phyloP scores from a whole-genome alignment of 2,113 vertebrate species.

The Eubucco bourcierii region DNA sequence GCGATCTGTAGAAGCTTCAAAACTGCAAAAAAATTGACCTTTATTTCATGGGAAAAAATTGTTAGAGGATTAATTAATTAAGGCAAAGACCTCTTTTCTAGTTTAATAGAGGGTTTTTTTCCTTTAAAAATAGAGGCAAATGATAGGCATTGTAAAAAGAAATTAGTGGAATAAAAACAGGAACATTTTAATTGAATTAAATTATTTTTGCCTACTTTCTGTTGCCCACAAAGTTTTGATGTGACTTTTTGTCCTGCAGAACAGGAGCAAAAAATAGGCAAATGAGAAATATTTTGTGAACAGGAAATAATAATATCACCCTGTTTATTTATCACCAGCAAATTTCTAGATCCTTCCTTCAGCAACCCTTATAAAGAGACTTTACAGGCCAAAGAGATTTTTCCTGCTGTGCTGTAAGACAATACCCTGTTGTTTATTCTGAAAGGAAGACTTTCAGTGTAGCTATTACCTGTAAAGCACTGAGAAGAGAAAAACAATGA shows the following conservation, averaged over 20 bases:
- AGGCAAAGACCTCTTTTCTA: not conserved
- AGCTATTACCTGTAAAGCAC: not conserved
- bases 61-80: not conserved
- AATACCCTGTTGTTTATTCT: not conserved
- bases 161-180: not conserved
- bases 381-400: not conserved
- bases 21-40: not conserved
- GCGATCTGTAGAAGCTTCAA: not conserved
- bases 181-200: not conserved
- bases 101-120: not conserved
- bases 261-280: not conserved
- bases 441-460: not conserved
- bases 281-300: not conserved
- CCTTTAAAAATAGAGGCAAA: not conserved
- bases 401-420: not conserved
- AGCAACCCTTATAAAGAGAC: not conserved
- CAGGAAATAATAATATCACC: not conserved
- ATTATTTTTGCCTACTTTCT: not conserved
- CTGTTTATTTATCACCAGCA: not conserved
- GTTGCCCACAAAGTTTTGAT: not conserved
- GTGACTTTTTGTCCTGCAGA: not conserved
- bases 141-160: not conserved
- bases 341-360: not conserved
- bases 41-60: not conserved
- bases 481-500: not conserved